These are phyloP conservation scores for Carabus problematicus DNA, from an alignment of 2,888 invertebrate species.

Conservation along the genomic window DNA sequence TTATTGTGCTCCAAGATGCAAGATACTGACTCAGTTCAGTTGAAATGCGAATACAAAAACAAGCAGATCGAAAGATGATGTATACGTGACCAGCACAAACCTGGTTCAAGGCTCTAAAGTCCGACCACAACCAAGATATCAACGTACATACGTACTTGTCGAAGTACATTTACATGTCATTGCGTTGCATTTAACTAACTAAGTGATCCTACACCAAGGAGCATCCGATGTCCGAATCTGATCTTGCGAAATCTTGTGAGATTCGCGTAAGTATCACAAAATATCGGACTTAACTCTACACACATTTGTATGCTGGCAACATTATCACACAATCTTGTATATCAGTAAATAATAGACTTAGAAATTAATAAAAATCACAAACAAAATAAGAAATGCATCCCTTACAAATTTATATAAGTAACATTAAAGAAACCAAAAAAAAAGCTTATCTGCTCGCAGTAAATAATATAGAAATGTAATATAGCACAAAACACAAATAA, in stretches of 20 bases:
- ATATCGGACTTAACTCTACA: too few relatives aligned
- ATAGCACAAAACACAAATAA: not conserved
- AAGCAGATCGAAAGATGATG: constrained; percentile 30
- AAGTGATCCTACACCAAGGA: too few relatives aligned
- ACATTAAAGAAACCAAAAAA: too few relatives aligned
- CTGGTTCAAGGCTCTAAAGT: constrained; percentile 20
- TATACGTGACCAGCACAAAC: constrained; percentile 33
- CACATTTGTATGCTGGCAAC: too few relatives aligned
- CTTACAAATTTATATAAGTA: not conserved
- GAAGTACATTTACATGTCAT: not conserved
- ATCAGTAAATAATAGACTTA: not conserved
- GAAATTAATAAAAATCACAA: not conserved
- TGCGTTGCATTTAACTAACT: too few relatives aligned
- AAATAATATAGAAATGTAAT: not conserved
- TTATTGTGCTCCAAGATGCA: constrained; percentile 27
- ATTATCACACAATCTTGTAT: not conserved
- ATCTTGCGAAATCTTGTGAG: too few relatives aligned
- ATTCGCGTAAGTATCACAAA: too few relatives aligned
- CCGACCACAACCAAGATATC: constrained; percentile 12
- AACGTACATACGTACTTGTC: not conserved
- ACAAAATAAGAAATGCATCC: not conserved
- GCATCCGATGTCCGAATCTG: too few relatives aligned
- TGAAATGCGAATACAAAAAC: constrained; percentile 35
- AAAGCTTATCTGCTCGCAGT: not conserved
- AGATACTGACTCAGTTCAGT: constrained; percentile 21